Percentiles rank a stretch among this genome's conserved stretches.
Conservation (phyloP, 2,113 vertebrate species). For the Spea multiplicata region DNA sequence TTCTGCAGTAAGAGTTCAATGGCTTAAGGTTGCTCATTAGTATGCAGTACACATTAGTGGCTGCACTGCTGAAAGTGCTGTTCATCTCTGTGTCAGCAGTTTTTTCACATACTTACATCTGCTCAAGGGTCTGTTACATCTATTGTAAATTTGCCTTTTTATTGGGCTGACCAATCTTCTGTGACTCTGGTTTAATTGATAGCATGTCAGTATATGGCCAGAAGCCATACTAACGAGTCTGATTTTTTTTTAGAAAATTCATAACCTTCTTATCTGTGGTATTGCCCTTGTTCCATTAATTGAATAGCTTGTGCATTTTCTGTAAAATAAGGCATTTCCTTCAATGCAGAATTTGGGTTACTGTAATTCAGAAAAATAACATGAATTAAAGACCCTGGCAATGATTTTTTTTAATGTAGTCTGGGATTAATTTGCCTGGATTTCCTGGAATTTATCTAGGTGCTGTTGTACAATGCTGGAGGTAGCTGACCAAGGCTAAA, state of each 20-base stretch:
- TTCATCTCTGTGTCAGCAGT: constrained; percentile 31
- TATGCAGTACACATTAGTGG: constrained; percentile 28
- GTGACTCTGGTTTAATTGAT: constrained; percentile 57
- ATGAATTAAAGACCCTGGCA: too few species aligned
- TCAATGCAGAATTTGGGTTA: too few species aligned
- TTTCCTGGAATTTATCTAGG: too few species aligned
- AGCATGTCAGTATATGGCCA: constrained; percentile 52
- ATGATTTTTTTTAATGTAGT: too few species aligned
- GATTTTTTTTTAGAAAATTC: constrained; percentile 57
- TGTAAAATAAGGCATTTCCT: constrained; percentile 55
- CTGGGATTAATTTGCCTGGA: too few species aligned
- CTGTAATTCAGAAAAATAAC: too few species aligned
- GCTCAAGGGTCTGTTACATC: constrained; percentile 51
- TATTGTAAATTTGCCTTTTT: constrained; percentile 51
- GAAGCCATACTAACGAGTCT: constrained; percentile 53
- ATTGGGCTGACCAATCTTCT: constrained; percentile 54
- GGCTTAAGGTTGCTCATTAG: constrained; percentile 41
- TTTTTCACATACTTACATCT: constrained; percentile 51
- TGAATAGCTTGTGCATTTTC: constrained; percentile 61
- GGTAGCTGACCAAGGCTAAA: constrained; percentile 4
- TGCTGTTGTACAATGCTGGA: background rate
- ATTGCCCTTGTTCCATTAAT: constrained; percentile 57
- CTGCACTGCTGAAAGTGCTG: background rate
- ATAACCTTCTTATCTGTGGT: constrained; percentile 54
- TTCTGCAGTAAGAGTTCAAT: too few species aligned